These are phyloP conservation scores for Andrena trimmerana DNA, from an alignment of 2,888 invertebrate species.

Conservation along the genomic window DNA sequence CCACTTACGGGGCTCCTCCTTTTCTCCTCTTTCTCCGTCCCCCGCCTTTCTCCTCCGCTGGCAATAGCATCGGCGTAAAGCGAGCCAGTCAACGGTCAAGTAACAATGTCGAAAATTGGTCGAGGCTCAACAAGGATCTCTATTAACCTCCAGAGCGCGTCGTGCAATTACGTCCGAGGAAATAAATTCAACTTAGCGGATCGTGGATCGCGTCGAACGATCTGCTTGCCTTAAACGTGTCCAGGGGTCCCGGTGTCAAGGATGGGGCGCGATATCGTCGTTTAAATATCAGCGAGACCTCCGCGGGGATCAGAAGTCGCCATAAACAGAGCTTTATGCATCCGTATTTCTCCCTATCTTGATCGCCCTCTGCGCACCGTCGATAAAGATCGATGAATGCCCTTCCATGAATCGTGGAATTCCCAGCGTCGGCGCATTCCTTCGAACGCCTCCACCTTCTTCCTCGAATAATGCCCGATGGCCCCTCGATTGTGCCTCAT, in stretches of 20 bases:
- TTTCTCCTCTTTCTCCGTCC: constrained; percentile 60
- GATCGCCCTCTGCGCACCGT: constrained; percentile 15
- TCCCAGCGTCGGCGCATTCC: constrained; percentile 35
- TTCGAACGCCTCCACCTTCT: constrained; percentile 17
- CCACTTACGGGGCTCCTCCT: constrained; percentile 78
- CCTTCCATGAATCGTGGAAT: constrained; percentile 26
- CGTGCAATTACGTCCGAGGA: constrained; percentile 43
- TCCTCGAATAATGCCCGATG: constrained; percentile 50
- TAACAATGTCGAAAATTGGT: constrained; percentile 73
- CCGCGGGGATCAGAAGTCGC: background rate
- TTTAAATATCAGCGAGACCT: background rate
- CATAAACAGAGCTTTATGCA: constrained; percentile 7
- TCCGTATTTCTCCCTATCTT: background rate
- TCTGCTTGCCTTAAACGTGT: constrained; percentile 18
- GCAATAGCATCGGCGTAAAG: constrained; percentile 55
- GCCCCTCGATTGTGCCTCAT: constrained; percentile 45
- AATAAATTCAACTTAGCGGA: constrained; percentile 50
- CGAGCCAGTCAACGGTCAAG: constrained; percentile 57
- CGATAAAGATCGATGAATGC: constrained; percentile 38
- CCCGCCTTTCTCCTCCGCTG: constrained; percentile 44
- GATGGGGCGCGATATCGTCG: constrained; percentile 1
- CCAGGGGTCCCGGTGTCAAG: no score
- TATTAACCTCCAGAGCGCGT: constrained; percentile 58
- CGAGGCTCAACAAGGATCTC: constrained; percentile 55
- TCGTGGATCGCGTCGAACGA: constrained; percentile 16